Base-by-base conservation (phyloP, 2,888 invertebrate genomes). In the Acronicta aceris region DNA sequence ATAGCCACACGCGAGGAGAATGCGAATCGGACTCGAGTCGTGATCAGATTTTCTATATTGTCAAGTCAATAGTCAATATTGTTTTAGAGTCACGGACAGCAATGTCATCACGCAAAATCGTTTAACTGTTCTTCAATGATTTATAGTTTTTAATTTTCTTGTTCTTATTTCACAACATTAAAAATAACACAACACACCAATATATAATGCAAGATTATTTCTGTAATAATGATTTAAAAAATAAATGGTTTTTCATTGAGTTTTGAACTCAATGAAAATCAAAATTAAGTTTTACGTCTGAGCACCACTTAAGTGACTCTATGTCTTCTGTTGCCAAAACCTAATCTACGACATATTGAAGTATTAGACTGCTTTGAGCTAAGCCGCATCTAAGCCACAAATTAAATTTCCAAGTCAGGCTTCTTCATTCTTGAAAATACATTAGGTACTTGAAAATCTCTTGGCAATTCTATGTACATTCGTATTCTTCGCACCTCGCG, bases 1-100 rank as follows among this genome's bases (percentile, higher is more conserved):
- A 85, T 71, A 71, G 68, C 65, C 80, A 79, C 73, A 78, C 76
- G 78, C 74, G 71, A 57, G 73, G 82, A 79, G 84, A 83, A 84
- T 83, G 83, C 78, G 78, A 81, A 72, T 73, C 67, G 65, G 74
- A 76, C 52, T 52, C 65, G 46, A 69, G 68, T 79, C 74, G 76
- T 79, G 81, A 80, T 80, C 73, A 74, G 74, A 78, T 81, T 81
- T 79, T 79, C 67, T 81, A 76, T 76, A 81, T 75, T 69, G 60
- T 74, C 67, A 71, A 77, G 65, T 78, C 79, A 77, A 81, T 78
- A 81, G 76, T 60, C 77, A 63, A n/a, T n/a, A 51, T 43, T 40
- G 50, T 49, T 65, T 71, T n/a, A 13, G 15, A 68, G 43, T 42
- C 54, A 48, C 25, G 38, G 16, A 13, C 7, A 17, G 33, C 48